Evolutionary conservation across 2,113 vertebrate genomes (phyloP).

Genomic region (Carassius auratus): DNA sequence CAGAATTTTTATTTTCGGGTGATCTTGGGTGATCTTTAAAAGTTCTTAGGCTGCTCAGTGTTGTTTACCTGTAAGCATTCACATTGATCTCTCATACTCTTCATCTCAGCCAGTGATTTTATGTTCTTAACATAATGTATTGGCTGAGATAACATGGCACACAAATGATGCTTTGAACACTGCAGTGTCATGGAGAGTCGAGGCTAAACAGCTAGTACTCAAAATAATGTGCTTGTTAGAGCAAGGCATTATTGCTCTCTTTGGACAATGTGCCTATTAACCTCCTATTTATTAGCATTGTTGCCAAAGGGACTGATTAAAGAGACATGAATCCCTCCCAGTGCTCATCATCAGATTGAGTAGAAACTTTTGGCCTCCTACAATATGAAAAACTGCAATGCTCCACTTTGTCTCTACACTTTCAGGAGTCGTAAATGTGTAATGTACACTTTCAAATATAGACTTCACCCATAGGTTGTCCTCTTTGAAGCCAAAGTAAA

Average conservation of each 20-base stretch:
- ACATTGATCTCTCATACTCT: background rate
- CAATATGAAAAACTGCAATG: background rate
- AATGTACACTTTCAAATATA: constrained; percentile 17
- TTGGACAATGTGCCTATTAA: constrained; percentile 50
- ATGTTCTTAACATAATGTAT: constrained; percentile 6
- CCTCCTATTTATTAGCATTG: constrained; percentile 40
- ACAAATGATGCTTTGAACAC: background rate
- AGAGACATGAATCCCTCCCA: background rate
- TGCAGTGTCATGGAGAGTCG: background rate
- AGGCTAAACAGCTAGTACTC: constrained; percentile 29
- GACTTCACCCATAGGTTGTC: constrained; percentile 21
- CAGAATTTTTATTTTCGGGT: background rate
- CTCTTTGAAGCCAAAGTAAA: constrained; percentile 39
- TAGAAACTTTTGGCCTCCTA: constrained; percentile 18
- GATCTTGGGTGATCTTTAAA: background rate
- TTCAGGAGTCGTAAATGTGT: background rate
- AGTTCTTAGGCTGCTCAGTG: background rate
- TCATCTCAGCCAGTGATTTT: background rate
- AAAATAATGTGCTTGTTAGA: constrained; percentile 45
- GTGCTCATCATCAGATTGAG: constrained; percentile 1
- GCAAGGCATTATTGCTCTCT: constrained; percentile 42
- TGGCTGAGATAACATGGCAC: constrained; percentile 7
- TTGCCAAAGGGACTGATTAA: constrained; percentile 31
- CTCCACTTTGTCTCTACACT: background rate
- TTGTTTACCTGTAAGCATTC: constrained; percentile 7